Evolutionary conservation across 2,888 invertebrate genomes (phyloP), one percentile per base, ranked within the genome.

Genomic region (Lasioglossum pauxillum): DNA sequence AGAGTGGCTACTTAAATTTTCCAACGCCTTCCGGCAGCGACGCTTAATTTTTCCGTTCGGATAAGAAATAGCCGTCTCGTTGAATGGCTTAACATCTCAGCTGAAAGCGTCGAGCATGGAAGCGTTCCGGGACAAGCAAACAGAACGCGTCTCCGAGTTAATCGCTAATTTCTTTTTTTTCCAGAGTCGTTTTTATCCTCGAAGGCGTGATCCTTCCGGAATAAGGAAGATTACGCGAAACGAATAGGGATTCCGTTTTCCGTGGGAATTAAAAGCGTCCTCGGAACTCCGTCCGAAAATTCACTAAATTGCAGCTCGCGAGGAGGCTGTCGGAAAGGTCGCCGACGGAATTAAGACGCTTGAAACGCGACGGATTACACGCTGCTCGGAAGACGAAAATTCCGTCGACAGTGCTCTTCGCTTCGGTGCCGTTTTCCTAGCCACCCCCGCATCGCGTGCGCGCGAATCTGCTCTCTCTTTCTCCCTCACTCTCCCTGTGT

Each of bases 261-360:
- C 23, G 57, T 38, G 77, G 84, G 64, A 83, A 84, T 78, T 86
- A 84, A 86, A 86, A 80, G 69, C 71, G 67, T 76, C 49, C 49
- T 57, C 41, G 74, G 69, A 49, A 71, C 74, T 57, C n/a, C 12
- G 75, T 73, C 7, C 71, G 79, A 74, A 76, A 82, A 82, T 84
- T 75, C 60, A 64, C 53, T 35, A 75, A 84, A 79, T 75, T 82
- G 73, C 78, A 27, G 41, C 53, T 57, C 35, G 53, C 31, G 41
- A 41, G 35, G 81, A 31, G 46, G 23, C 44, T 67, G 31, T 23
- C 7, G 46, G 57, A 60, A n/a, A 74, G 81, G 53, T 49, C 77
- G 72, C 3, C 74, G 78, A 53, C 74, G 75, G 64, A 75, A 84
- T 84, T 78, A 75, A 82, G 78, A 79, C 75, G 79, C 60, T 41